Base-by-base conservation (phyloP, 2,888 invertebrate species). In the Lomographa bimaculata region DNA sequence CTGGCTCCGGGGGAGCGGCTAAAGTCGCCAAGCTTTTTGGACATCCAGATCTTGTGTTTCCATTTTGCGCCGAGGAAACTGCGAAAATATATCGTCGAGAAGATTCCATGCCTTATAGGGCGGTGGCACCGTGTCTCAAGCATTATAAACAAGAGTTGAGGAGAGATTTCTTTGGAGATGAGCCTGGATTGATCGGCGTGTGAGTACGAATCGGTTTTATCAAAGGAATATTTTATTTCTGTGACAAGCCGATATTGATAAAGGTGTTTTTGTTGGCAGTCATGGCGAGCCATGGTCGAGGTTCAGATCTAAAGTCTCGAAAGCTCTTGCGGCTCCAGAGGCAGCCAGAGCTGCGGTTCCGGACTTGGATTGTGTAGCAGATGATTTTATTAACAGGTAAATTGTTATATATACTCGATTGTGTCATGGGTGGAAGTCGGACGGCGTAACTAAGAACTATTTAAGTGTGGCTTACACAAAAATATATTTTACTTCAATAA, bases 211-310 rank as follows among this genome's bases (percentile, higher is more conserved):
- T 18, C 7, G n/a, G 1, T n/a, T 21, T 21, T 12, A 14, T 14
- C 4, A 14, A 14, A 14, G 4, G 14, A 14, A 14, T 2, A 14
- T 14, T 14, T 14, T 14, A 4, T 14, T 2, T 14, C 3, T 2
- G 14, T 3, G 2, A 14, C 2, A 14, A 14, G 14, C 4, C 4
- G 14, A 14, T 14, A 14, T 3, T 17, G 7, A 34, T 32, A 12
- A 8, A 19, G 10, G 30, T 36, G 11, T 46, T 42, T 50, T 39
- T 43, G 60, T 53, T 60, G 54, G 24, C 79, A 97, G 97, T 49
- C 96, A 97, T 73, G 97, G 97, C 0, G 92, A 94, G 64, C 93
- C 94, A 61, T 97, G 97, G 97, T 94, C 97, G 66, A 90, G 91
- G 53, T 94, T 97, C 70, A 91, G 97, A 50, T 93, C 93, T 40